Evolutionary conservation across 2,797 vertebrate species (phyloP), one percentile per base, ranked within the genome.

Genomic region (Sebastes taczanowskii): DNA sequence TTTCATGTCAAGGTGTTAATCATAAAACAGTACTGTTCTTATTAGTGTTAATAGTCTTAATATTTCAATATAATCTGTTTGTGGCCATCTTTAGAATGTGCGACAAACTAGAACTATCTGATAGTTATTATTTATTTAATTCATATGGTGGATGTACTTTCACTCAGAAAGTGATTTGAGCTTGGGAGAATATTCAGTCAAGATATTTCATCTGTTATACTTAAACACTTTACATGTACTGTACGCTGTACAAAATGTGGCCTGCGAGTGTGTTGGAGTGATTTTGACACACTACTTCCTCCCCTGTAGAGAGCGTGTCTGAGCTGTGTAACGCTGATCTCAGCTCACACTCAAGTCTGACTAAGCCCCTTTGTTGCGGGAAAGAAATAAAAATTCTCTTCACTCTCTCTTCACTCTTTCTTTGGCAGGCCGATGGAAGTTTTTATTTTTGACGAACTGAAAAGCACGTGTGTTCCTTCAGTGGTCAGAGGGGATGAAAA

Each of bases 401-500:
- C 27, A 29, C 38, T 77, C 69, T 49, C 23, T 78, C 64, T 42
- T 42, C 38, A 38, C 5, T 71, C 64, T 77, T 23, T 63, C 71
- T 81, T 42, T 84, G 69, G 71, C 72, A 55, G 77, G n/a, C 42
- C 1, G 42, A 74, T 73, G 29, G 29, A 78, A 79, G 74, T 80
- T 86, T 80, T 72, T 32, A 65, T 78, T 79, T 82, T 22, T 67
- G 65, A 75, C 55, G n/a, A 85, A 86, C 67, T 81, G 69, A 81
- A 76, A 86, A 78, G 80, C 77, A 78, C 16, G 74, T 70, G 81
- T 86, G 85, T 84, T 83, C 66, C 82, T 66, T 74, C 79, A 68
- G 13, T 32, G 80, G 80, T 68, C 81, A 81, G 78, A 2, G n/a
- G 74, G 81, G 79, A 88, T 70, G 88, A 88, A 91, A 84, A 83